Base-by-base conservation (phyloP, 2,797 vertebrate genomes). In the Phrynocephalus forsythii region DNA sequence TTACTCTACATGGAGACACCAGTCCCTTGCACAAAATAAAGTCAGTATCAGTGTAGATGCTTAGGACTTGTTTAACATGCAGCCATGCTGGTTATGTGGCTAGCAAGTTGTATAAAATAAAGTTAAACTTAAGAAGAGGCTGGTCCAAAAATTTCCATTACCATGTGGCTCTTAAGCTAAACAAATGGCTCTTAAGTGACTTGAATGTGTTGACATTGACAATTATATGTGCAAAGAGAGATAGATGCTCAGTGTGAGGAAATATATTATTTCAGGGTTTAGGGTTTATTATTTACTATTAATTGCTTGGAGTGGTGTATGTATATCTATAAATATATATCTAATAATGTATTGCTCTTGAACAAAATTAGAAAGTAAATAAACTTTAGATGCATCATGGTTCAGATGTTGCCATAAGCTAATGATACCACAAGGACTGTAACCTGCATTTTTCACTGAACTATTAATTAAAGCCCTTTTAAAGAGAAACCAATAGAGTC, bases 41-140 rank as follows among this genome's bases (percentile, higher is more conserved):
- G 91, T 90, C 88, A 84, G 83, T 79, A 91, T 94, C 93, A 91
- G 94, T 96, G 93, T 94, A 94, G 91, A 93, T 93, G 90, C 93
- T 92, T 93, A 93, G 92, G 86, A 90, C 92, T 94, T 95, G 95
- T 95, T 95, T 93, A 90, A 92, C 95, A 92, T 93, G 90, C 92
- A 95, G 96, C 96, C 96, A 95, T 93, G 95, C 96, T 98, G 97
- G 97, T 96, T 97, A 96, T 96, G 97, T 98, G 97, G 96, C 95
- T 95, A 88, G 92, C 88, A 94, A 93, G 96, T 94, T 97, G 95
- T 97, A 97, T 96, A 97, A 96, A 95, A 95, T 96, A 95, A 96
- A 95, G 94, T 91, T 92, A 86, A 95, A 94, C 93, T 95, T 94
- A 92, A 94, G 94, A 95, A 95, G 95, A 96, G 97, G 93, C 93